Conservation (phyloP, 2,888 invertebrate species). For the Monochamus alternatus region DNA sequence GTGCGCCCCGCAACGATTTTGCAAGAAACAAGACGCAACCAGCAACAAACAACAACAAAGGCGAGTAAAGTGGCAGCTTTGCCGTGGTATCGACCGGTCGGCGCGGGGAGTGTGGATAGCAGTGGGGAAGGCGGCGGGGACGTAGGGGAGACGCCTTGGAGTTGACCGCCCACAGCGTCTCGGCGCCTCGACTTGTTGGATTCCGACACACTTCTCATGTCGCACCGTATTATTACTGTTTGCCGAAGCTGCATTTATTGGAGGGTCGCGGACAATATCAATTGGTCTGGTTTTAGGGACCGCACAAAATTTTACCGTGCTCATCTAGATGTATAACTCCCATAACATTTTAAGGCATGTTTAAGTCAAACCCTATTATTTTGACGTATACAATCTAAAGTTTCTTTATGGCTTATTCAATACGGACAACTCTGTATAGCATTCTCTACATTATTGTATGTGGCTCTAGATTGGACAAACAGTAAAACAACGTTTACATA, state of each 20-base stretch:
- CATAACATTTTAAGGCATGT: too few relatives aligned
- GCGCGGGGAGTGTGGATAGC: slow-evolving; percentile 48
- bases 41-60: slow-evolving; percentile 56
- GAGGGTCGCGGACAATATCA: slow-evolving; percentile 44
- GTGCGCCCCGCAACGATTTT: slow-evolving; percentile 5
- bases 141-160: slow-evolving; percentile 73
- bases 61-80: slow-evolving; percentile 61
- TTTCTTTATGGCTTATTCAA: too few relatives aligned
- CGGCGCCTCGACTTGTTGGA: slow-evolving; percentile 70
- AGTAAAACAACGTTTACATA: too few relatives aligned
- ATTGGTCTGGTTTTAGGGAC: slow-evolving; percentile 20
- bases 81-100: slow-evolving; percentile 53
- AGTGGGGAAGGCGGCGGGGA: slow-evolving; percentile 64
- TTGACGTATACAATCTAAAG: too few relatives aligned
- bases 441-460: too few relatives aligned
- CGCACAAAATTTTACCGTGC: too few relatives aligned
- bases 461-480: too few relatives aligned
- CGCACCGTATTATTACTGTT: slow-evolving; percentile 68
- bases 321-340: too few relatives aligned
- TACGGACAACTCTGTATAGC: too few relatives aligned
- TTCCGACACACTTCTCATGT: slow-evolving; percentile 69
- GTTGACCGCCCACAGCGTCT: slow-evolving; percentile 68
- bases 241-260: slow-evolving; percentile 65
- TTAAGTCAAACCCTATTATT: too few relatives aligned
- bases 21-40: slow-evolving; percentile 46